phyloP scores from a whole-genome alignment of 2,113 vertebrate genomes.

The Actinemys pallida region DNA sequence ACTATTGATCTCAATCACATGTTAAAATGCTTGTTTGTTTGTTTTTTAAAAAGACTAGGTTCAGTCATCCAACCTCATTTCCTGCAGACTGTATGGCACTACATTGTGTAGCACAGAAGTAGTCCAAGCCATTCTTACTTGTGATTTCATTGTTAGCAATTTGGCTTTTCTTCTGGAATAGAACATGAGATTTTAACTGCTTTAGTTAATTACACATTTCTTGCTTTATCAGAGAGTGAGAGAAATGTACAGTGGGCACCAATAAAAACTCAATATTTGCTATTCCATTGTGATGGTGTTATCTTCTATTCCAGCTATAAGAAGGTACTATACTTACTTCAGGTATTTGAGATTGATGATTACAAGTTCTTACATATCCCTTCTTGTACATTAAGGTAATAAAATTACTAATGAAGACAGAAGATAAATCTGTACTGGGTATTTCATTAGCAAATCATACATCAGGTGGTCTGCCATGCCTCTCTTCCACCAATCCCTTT shows the following conservation, averaged over 20 bases:
- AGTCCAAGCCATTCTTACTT: neutral
- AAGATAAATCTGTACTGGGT: neutral
- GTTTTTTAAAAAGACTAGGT: neutral
- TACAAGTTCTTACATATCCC: neutral
- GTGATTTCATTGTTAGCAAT: neutral
- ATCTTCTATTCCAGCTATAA: neutral
- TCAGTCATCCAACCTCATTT: neutral
- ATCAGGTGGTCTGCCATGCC: neutral
- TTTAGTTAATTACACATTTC: neutral
- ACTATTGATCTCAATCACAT: neutral
- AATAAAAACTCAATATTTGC: neutral
- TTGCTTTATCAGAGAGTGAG: neutral
- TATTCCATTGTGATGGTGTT: neutral
- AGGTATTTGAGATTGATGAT: neutral
- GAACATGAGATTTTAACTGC: neutral
- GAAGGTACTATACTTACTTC: neutral
- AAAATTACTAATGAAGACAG: neutral
- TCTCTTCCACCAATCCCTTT: neutral
- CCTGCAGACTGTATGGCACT: neutral
- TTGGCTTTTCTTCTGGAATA: neutral
- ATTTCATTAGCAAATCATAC: neutral
- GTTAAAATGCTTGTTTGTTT: neutral
- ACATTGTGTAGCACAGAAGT: neutral
- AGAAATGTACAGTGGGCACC: neutral
- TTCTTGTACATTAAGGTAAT: neutral